phyloP scores from a whole-genome alignment of 2,888 invertebrate species.

The Caradrina clavipalpis region DNA sequence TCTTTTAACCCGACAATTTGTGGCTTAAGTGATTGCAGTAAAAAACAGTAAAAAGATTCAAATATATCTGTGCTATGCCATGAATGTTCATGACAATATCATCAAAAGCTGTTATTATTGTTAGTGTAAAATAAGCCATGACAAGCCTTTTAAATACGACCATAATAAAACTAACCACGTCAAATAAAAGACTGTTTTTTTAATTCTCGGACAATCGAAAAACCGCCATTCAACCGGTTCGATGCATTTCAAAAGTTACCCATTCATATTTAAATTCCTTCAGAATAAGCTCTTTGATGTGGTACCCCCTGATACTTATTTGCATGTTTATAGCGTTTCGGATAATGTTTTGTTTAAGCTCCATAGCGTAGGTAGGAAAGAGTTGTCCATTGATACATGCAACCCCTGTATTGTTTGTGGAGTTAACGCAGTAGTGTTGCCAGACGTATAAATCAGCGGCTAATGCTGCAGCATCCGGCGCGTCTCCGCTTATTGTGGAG shows the following conservation, averaged over 20 bases:
- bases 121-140: constrained; percentile 1
- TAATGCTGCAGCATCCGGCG: constrained; percentile 88
- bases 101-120: constrained; percentile 6
- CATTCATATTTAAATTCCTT: constrained; percentile 78
- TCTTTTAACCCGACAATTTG: constrained; percentile 72
- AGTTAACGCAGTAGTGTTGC: constrained; percentile 82
- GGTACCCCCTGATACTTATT: constrained; percentile 72
- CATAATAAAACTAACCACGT: not conserved
- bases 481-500: constrained; percentile 80
- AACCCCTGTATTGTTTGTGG: constrained; percentile 82
- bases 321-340: constrained; percentile 78
- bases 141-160: not conserved
- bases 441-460: constrained; percentile 89
- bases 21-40: constrained; percentile 21
- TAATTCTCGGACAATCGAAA: constrained; percentile 30
- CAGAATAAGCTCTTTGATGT: constrained; percentile 75
- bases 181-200: constrained; percentile 2
- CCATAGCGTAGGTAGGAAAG: constrained; percentile 67
- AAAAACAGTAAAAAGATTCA: constrained; percentile 11
- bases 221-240: constrained; percentile 35
- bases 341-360: constrained; percentile 68
- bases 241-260: constrained; percentile 59
- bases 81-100: not conserved
- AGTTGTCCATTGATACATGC: constrained; percentile 66
- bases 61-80: not conserved